Conservation (phyloP, 2,797 vertebrate genomes). For the Mycteria americana region DNA sequence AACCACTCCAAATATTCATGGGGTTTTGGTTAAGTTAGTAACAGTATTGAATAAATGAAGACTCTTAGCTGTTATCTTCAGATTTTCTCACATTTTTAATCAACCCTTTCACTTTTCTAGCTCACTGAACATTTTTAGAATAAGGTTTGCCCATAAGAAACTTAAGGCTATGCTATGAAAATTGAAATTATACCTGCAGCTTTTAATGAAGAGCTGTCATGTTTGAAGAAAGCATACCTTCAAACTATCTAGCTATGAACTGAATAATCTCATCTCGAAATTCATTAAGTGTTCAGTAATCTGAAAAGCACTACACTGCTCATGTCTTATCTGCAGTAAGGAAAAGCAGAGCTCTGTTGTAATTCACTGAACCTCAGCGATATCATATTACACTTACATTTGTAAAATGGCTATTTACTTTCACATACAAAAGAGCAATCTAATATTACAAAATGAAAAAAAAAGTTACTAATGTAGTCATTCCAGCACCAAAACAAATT, state of each 20-base stretch:
- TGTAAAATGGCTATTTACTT: neutral
- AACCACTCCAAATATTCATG: neutral
- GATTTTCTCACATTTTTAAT: neutral
- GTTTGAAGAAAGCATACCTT: conserved; percentile 11
- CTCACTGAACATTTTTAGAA: neutral
- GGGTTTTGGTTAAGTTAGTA: neutral
- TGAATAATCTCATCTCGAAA: conserved; percentile 31
- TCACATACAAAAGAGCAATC: neutral
- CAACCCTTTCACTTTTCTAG: neutral
- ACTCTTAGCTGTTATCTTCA: neutral
- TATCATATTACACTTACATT: neutral
- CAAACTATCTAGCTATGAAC: neutral
- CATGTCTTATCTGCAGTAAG: neutral
- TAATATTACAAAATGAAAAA: neutral
- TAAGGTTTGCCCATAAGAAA: neutral
- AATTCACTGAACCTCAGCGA: neutral
- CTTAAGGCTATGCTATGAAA: neutral
- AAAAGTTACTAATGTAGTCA: neutral
- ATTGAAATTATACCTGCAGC: neutral
- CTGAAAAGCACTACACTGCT: neutral
- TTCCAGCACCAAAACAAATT: neutral
- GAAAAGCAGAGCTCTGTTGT: conserved; percentile 2
- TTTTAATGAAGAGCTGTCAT: neutral
- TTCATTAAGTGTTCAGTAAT: conserved; percentile 12
- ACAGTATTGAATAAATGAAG: neutral